Conservation (phyloP, 1,140 invertebrate species). For the Drosophila bifasciata region DNA sequence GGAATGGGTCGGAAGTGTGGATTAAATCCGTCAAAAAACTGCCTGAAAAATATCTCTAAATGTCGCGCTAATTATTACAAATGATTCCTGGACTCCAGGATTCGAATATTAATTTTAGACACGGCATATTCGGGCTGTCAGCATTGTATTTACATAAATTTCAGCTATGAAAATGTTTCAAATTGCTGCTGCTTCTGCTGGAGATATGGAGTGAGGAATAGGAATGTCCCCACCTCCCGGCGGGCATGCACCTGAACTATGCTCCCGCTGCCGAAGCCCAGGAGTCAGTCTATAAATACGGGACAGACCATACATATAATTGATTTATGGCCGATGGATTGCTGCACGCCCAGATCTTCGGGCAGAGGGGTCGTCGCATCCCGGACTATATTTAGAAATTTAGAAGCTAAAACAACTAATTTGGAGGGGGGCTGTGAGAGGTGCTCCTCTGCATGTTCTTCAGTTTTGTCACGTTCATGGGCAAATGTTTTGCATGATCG, state of each 20-base stretch:
- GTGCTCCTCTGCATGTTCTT: slow-evolving; percentile 63
- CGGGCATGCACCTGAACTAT: slow-evolving; percentile 60
- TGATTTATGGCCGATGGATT: slow-evolving; percentile 82
- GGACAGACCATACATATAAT: slow-evolving; percentile 63
- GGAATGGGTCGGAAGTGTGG: not conserved
- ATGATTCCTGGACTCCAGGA: too few relatives aligned
- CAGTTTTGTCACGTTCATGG: slow-evolving; percentile 78
- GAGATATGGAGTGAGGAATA: slow-evolving; percentile 12
- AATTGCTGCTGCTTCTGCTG: slow-evolving; percentile 58
- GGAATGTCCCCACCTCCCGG: slow-evolving; percentile 11
- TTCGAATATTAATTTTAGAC: slow-evolving; percentile 49
- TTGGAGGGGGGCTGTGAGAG: slow-evolving; percentile 52
- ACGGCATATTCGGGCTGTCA: slow-evolving; percentile 51
- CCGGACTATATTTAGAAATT: slow-evolving; percentile 75
- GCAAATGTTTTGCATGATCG: slow-evolving; percentile 62
- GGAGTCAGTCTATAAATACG: slow-evolving; percentile 40
- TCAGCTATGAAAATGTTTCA: slow-evolving; percentile 58
- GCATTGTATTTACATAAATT: slow-evolving; percentile 55
- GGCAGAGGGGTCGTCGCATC: slow-evolving; percentile 30
- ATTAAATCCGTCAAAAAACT: slow-evolving; percentile 33
- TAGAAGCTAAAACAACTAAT: slow-evolving; percentile 81
- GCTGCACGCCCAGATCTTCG: slow-evolving; percentile 42
- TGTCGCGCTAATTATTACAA: slow-evolving; percentile 78
- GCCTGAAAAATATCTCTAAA: slow-evolving; percentile 63
- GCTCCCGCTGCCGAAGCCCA: slow-evolving; percentile 11